Conservation (phyloP, 2,888 invertebrate species). For the Pimpla rufipes region DNA sequence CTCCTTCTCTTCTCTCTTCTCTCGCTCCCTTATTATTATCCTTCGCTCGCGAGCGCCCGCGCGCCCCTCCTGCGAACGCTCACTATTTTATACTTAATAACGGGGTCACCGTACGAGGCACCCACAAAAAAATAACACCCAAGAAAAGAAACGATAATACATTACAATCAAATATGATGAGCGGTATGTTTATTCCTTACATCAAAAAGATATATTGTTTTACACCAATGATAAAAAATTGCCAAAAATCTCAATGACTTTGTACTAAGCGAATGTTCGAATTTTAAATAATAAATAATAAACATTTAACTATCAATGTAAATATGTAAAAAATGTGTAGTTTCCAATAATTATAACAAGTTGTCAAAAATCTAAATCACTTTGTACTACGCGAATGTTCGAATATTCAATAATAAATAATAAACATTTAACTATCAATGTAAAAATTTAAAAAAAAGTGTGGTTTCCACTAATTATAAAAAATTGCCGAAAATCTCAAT, state of each 20-base stretch:
- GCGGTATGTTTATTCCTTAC: background rate
- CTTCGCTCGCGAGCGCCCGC: background rate
- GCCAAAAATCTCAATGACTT: too few relatives aligned
- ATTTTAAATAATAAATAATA: too few relatives aligned
- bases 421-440: too few relatives aligned
- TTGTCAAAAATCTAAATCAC: too few relatives aligned
- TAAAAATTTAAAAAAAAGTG: too few relatives aligned
- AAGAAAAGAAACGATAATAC: background rate
- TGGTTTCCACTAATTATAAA: background rate
- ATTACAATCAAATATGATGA: background rate
- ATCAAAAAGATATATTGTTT: background rate
- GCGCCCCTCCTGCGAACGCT: background rate
- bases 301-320: too few relatives aligned
- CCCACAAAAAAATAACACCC: background rate
- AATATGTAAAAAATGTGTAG: background rate
- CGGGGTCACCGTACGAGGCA: constrained; percentile 39
- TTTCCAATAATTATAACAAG: background rate
- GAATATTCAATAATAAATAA: too few relatives aligned
- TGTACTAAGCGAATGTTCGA: too few relatives aligned
- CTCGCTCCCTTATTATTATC: background rate
- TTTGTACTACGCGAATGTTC: too few relatives aligned
- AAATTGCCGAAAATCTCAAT: too few relatives aligned
- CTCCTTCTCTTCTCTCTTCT: constrained; percentile 51
- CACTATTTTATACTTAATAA: constrained; percentile 58
- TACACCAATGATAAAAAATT: background rate